Conservation (phyloP, 1,140 invertebrate species). For the Eumeta japonica region DNA sequence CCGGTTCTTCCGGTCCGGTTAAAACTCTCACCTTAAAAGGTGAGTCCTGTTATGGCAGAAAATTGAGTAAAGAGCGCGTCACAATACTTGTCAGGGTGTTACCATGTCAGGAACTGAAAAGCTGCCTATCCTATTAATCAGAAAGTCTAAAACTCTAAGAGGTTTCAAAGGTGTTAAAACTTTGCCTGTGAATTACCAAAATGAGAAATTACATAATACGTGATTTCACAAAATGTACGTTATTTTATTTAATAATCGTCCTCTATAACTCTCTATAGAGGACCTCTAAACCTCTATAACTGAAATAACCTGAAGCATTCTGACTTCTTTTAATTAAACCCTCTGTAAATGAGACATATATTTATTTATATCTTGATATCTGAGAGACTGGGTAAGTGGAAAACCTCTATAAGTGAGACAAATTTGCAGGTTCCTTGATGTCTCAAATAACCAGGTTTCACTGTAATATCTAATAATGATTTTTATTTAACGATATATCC, state of each 20-base stretch:
- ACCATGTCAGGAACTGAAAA: constrained; percentile 12
- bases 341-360: constrained; percentile 12
- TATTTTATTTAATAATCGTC: constrained; percentile 8
- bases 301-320: constrained; percentile 11
- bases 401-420: too few species aligned
- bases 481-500: too few species aligned
- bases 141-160: constrained; percentile 13
- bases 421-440: too few species aligned
- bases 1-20: constrained; percentile 6
- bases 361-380: constrained; percentile 12
- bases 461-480: too few species aligned
- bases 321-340: constrained; percentile 8
- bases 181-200: constrained; percentile 14
- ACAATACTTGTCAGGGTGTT: constrained; percentile 10
- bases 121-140: constrained; percentile 9
- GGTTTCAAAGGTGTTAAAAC: constrained; percentile 16
- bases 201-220: constrained; percentile 11
- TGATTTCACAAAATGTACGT: constrained; percentile 10
- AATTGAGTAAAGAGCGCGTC: constrained; percentile 12
- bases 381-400: too few species aligned
- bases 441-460: too few species aligned
- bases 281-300: constrained; percentile 11
- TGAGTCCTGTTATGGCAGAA: constrained; percentile 12
- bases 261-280: too few species aligned
- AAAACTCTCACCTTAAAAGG: constrained; percentile 14